phyloP scores from a whole-genome alignment of 2,113 vertebrate genomes.

The Eulacestoma nigropectus region DNA sequence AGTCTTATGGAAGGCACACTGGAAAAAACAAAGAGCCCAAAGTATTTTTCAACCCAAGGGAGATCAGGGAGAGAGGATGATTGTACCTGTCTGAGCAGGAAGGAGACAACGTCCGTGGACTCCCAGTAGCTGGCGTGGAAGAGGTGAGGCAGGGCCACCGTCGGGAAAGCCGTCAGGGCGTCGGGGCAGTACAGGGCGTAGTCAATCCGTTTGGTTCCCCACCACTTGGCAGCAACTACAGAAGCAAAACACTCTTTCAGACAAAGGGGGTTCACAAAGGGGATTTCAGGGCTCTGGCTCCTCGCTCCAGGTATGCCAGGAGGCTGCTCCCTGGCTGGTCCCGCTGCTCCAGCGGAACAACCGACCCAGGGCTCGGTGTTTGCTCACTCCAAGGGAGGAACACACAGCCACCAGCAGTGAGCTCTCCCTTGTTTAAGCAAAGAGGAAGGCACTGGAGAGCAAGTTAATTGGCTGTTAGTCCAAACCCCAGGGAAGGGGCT shows the following conservation, averaged over 20 bases:
- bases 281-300: neutral
- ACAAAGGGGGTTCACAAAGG: neutral
- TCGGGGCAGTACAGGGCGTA: constrained; percentile 95
- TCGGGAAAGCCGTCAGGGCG: constrained; percentile 90
- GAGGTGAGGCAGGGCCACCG: constrained; percentile 92
- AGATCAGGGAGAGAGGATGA: neutral
- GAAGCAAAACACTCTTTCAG: neutral
- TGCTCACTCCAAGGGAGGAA: neutral
- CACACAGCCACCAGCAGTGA: neutral
- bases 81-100: constrained; percentile 90
- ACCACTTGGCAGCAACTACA: constrained; percentile 90
- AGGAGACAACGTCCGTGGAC: constrained; percentile 92
- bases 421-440: neutral
- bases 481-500: neutral
- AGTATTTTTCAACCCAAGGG: neutral
- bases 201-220: constrained; percentile 95
- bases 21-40: neutral
- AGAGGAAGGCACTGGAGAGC: neutral
- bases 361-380: neutral
- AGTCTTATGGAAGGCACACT: neutral
- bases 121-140: constrained; percentile 99
- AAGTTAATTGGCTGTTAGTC: neutral
- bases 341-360: neutral
- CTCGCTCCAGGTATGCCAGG: neutral
- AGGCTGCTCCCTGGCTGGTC: neutral